Conservation (phyloP, 2,888 invertebrate genomes). For the Lasiommata megera region DNA sequence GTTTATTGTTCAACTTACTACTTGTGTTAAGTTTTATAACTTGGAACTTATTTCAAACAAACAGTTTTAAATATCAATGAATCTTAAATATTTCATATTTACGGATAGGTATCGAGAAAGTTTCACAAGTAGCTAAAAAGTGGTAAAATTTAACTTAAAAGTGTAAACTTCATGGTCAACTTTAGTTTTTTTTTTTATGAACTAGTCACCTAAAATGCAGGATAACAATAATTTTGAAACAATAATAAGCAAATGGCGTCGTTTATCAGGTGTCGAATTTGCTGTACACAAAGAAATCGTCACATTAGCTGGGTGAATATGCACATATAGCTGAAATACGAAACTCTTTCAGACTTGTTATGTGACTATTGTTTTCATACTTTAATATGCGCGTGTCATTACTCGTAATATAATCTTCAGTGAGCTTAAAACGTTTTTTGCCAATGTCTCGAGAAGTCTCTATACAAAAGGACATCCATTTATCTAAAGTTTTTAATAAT, state of each 20-base stretch:
- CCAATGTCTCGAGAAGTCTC: neutral
- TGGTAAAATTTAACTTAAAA: neutral
- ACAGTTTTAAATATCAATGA: neutral
- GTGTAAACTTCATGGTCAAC: slow-evolving; percentile 51
- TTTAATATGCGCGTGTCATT: slow-evolving; percentile 34
- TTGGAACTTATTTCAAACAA: neutral
- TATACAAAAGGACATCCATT: neutral
- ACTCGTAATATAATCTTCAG: slow-evolving; percentile 33
- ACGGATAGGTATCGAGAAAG: neutral
- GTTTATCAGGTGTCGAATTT: slow-evolving; percentile 52
- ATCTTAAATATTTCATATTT: neutral
- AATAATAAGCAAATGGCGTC: slow-evolving; percentile 71
- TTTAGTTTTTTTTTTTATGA: slow-evolving; percentile 38
- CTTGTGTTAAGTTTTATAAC: neutral
- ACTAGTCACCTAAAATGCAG: slow-evolving; percentile 53
- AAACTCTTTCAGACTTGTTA: slow-evolving; percentile 25
- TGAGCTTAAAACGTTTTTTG: neutral
- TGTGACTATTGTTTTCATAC: slow-evolving; percentile 48
- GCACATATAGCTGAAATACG: slow-evolving; percentile 33
- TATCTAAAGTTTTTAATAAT: neutral
- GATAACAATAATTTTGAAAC: slow-evolving; percentile 70
- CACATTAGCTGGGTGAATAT: slow-evolving; percentile 56
- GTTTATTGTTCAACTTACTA: neutral
- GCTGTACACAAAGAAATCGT: slow-evolving; percentile 54
- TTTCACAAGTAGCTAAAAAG: neutral